phyloP scores from a whole-genome alignment of 2,888 invertebrate species.

The Cactoblastis cactorum region DNA sequence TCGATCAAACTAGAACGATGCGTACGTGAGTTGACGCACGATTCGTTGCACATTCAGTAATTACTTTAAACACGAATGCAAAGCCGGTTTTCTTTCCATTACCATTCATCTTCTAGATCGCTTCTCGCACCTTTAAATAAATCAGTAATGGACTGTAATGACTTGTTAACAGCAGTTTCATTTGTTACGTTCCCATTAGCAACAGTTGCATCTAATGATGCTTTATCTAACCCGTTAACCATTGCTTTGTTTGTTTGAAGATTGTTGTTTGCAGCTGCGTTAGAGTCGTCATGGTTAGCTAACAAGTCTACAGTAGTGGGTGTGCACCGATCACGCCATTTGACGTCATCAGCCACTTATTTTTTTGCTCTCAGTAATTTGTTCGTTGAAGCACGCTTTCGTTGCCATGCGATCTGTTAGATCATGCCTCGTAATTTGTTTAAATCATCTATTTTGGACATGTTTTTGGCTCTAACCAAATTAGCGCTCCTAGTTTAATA shows the following conservation, averaged over 20 bases:
- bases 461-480: not conserved
- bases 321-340: constrained; percentile 44
- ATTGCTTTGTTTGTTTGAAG: constrained; percentile 12
- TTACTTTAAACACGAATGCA: constrained; percentile 6
- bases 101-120: constrained; percentile 3
- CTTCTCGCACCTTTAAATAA: not conserved
- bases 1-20: constrained; percentile 49
- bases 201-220: constrained; percentile 10
- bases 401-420: constrained; percentile 29
- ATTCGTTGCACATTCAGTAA: constrained; percentile 17
- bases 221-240: constrained; percentile 1
- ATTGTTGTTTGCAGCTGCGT: not conserved
- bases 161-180: constrained; percentile 3
- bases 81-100: constrained; percentile 10
- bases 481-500: not conserved
- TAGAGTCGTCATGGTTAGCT: constrained; percentile 3
- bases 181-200: constrained; percentile 4
- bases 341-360: constrained; percentile 30
- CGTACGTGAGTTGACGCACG: constrained; percentile 53
- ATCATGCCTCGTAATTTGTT: constrained; percentile 11
- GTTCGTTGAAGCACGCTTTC: constrained; percentile 34
- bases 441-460: constrained; percentile 2
- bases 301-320: constrained; percentile 27
- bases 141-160: constrained; percentile 6
- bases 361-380: constrained; percentile 29